A percentile compares a stretch with the other conserved stretches of the same genome.
Conservation (phyloP, 2,797 vertebrate species). For the Knipowitschia caucasica region DNA sequence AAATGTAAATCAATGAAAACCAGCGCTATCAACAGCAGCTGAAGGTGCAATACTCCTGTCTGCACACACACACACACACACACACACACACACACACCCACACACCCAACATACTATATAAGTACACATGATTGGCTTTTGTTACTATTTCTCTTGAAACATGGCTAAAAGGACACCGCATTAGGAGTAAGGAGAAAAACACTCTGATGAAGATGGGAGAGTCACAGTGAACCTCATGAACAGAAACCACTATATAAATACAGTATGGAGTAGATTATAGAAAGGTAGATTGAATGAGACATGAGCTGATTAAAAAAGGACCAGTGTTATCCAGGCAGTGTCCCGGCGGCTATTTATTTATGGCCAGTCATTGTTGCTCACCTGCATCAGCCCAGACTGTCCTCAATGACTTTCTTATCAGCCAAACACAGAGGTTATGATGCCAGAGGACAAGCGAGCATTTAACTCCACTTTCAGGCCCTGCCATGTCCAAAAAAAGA, state of each 20-base stretch:
- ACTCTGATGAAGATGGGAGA: neutral
- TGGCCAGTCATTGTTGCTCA: constrained; percentile 33
- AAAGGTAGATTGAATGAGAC: neutral
- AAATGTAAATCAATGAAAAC: constrained; percentile 26
- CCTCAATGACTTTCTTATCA: constrained; percentile 21
- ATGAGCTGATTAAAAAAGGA: constrained; percentile 12
- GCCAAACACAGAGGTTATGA: neutral
- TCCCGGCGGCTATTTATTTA: constrained; percentile 39
- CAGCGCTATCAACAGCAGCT: constrained; percentile 24
- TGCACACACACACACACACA: constrained; percentile 11
- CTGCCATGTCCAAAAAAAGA: neutral
- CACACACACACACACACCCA: constrained; percentile 15
- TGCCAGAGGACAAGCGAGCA: neutral
- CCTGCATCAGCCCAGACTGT: constrained; percentile 21
- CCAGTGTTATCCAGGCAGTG: constrained; percentile 6
- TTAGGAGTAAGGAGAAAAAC: neutral
- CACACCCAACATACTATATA: too few species aligned
- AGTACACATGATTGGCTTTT: neutral
- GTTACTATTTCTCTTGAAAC: neutral
- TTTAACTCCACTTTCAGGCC: neutral
- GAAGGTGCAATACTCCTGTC: constrained; percentile 40
- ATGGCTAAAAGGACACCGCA: constrained; percentile 11
- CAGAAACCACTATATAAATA: neutral
- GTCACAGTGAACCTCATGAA: neutral
- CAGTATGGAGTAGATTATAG: neutral